A percentile compares a stretch with the other conserved stretches of the same genome.
phyloP scores from a whole-genome alignment of 2,797 vertebrate species.

The Notolabrus celidotus region DNA sequence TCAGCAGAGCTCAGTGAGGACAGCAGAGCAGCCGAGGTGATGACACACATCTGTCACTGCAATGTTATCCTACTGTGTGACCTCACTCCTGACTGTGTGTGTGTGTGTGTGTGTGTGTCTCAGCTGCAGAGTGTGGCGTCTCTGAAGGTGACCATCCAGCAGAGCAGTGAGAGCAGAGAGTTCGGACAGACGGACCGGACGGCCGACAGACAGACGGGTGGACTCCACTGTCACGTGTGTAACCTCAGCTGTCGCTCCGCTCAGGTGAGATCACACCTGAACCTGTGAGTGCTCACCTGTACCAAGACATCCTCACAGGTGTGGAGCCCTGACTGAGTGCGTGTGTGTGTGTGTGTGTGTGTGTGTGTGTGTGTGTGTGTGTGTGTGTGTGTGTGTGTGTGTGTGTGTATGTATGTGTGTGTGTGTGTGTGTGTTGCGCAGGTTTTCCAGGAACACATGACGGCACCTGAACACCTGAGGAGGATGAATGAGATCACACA shows the following conservation, averaged over 20 bases:
- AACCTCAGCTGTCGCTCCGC: slow-evolving; percentile 86
- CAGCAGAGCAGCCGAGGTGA: slow-evolving; percentile 63
- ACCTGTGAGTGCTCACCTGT: not conserved
- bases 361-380: slow-evolving; percentile 11
- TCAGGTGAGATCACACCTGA: slow-evolving; percentile 82
- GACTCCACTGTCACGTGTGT: slow-evolving; percentile 93
- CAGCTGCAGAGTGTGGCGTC: slow-evolving; percentile 85
- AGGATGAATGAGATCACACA: slow-evolving; percentile 89
- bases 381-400: slow-evolving; percentile 13
- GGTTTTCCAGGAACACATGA: slow-evolving; percentile 94
- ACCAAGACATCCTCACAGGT: not conserved
- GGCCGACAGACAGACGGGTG: slow-evolving; percentile 67
- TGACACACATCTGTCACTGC: not conserved
- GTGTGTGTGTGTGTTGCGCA: slow-evolving; percentile 60
- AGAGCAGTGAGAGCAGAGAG: slow-evolving; percentile 91
- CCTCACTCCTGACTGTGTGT: not conserved
- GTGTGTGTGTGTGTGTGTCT: slow-evolving; percentile 29
- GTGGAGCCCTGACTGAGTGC: slow-evolving; percentile 1
- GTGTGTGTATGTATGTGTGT: slow-evolving; percentile 16
- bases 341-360: slow-evolving; percentile 11
- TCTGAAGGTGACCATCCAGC: slow-evolving; percentile 96
- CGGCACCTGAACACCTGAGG: slow-evolving; percentile 87
- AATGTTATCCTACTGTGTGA: not conserved
- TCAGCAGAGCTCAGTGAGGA: slow-evolving; percentile 54
- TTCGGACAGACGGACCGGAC: slow-evolving; percentile 83